Base-by-base conservation (phyloP, 2,888 invertebrate genomes). In the Tetrapedia diversipes region DNA sequence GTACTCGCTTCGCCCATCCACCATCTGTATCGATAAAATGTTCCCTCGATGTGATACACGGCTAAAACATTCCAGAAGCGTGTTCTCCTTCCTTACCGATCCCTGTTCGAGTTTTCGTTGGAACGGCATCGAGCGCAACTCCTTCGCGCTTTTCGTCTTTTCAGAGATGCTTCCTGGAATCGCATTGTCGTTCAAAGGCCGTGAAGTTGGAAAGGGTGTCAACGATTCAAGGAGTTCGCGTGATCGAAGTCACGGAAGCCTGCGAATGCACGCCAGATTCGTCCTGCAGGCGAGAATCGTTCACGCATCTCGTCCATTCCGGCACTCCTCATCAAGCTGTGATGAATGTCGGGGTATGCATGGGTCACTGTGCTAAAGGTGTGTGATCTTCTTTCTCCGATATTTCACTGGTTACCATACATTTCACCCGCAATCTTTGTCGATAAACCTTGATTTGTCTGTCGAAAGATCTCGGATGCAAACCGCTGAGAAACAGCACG, bases 301-400 rank as follows among this genome's bases (percentile, higher is more conserved):
- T 90, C 63, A 86, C 86, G 39, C 88, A 90, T 81, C 80, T 89
- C 16, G 82, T 92, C 2, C 90, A 92, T 76, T 89, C 88, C 16
- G 92, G 91, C 37, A 92, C 92, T 2, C 92, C 92, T 2, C 90
- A 90, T 80, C 91, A 92, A 75, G 87, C 89, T 4, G 86, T 89
- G 59, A 81, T 92, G 22, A 92, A 92, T 72, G 87, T 92, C 7
- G 92, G 92, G 0, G 80, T 88, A 24, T 92, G 92, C 78, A 87
- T 89, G 67, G 92, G 92, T 14, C 88, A 85, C 57, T 92, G 92
- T 71, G 74, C 72, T 8, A 88, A 87, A 86, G 92, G 92, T 92
- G 86, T 16, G 0, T 11, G 11, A 11, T 34, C 8, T 11, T 43
- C 7, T 24, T 16, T 41, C 10, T 34, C 41, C 41, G 0, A 41